These are phyloP conservation scores for Rhinichthys klamathensis DNA, from an alignment of 2,113 vertebrate genomes.

Conservation along the genomic window DNA sequence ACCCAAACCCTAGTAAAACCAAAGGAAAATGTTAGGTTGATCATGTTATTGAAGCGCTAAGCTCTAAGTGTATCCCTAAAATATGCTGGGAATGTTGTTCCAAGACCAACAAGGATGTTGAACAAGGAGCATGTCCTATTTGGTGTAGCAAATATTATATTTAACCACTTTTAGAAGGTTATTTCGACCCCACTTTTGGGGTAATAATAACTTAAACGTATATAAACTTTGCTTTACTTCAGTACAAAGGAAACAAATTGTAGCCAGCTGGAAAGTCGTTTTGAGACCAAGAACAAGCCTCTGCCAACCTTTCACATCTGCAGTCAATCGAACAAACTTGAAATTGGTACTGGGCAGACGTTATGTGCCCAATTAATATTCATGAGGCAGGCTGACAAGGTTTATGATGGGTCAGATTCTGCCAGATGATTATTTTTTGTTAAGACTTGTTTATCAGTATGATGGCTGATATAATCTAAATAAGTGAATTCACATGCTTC, in stretches of 20 bases:
- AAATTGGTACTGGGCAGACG: background rate
- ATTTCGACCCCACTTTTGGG: slow-evolving; percentile 8
- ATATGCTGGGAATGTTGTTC: slow-evolving; percentile 13
- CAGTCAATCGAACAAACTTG: background rate
- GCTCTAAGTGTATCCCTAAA: slow-evolving; percentile 1
- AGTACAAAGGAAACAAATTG: slow-evolving; percentile 12
- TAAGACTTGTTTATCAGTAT: background rate
- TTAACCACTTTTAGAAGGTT: slow-evolving; percentile 7
- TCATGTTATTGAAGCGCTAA: background rate
- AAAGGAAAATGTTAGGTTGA: background rate
- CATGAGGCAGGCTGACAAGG: background rate
- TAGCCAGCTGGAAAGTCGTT: slow-evolving; percentile 11
- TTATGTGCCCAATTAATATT: slow-evolving; percentile 13
- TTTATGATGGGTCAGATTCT: background rate
- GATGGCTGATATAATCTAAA: background rate
- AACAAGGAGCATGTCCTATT: background rate
- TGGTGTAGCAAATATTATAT: background rate
- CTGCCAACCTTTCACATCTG: background rate
- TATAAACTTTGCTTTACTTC: slow-evolving; percentile 18
- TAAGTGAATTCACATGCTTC: background rate
- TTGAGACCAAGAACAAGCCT: background rate
- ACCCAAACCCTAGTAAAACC: slow-evolving; percentile 8
- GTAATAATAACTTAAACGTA: slow-evolving; percentile 18
- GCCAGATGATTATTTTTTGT: background rate
- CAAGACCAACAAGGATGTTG: slow-evolving; percentile 23